Conservation (phyloP, 2,113 vertebrate genomes). For the Erythrocercus mccallii region DNA sequence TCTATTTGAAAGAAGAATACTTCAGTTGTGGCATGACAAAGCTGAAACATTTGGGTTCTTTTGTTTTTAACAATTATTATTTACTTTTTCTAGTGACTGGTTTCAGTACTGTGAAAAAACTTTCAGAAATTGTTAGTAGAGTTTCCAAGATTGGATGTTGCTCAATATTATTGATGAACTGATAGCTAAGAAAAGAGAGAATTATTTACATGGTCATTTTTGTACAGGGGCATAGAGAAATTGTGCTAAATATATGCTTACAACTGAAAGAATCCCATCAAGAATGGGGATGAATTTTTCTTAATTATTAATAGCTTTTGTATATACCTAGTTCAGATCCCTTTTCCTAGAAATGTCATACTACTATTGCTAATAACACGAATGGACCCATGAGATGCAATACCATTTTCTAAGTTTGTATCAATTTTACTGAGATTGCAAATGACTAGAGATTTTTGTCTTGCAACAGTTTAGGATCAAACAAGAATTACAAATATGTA, state of each 20-base stretch:
- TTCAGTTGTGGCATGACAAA: neutral
- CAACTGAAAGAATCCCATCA: neutral
- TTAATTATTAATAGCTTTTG: neutral
- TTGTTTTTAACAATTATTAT: neutral
- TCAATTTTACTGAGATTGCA: neutral
- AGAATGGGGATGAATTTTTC: neutral
- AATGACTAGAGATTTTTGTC: neutral
- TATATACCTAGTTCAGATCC: neutral
- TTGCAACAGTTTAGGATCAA: neutral
- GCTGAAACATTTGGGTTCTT: neutral
- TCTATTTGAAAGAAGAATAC: neutral
- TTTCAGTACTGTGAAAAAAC: neutral
- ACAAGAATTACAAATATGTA: neutral
- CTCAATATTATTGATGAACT: neutral
- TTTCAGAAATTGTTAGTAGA: neutral
- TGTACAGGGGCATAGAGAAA: neutral
- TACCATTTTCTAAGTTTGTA: neutral
- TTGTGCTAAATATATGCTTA: neutral
- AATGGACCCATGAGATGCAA: neutral
- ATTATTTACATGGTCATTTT: neutral
- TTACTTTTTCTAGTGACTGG: neutral
- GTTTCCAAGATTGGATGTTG: neutral
- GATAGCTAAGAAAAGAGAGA: neutral
- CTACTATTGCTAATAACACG: neutral
- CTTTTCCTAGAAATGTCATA: neutral